A percentile compares a stretch with the other conserved stretches of the same genome.
phyloP scores from a whole-genome alignment of 2,888 invertebrate species.

The Argyra leucocephala region DNA sequence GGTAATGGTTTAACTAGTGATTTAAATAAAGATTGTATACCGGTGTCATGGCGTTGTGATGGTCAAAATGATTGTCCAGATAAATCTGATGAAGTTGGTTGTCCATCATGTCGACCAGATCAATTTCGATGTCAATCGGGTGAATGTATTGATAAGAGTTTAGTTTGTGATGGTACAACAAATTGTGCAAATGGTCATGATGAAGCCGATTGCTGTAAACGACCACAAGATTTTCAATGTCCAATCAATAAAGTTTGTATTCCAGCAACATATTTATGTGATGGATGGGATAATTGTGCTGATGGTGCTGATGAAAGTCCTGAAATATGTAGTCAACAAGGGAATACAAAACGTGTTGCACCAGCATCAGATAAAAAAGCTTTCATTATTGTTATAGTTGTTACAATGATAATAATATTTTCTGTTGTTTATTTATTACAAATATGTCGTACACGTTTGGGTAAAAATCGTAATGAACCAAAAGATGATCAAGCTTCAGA shows the following conservation, averaged over 20 bases:
- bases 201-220: slow-evolving; percentile 58
- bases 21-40: slow-evolving; percentile 57
- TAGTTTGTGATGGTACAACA: slow-evolving; percentile 54
- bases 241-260: slow-evolving; percentile 66
- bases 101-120: slow-evolving; percentile 59
- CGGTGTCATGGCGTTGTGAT: slow-evolving; percentile 60
- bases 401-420: slow-evolving; percentile 49
- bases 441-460: slow-evolving; percentile 47
- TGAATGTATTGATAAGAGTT: slow-evolving; percentile 52
- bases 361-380: slow-evolving; percentile 46
- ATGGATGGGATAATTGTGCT: slow-evolving; percentile 66
- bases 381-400: slow-evolving; percentile 50
- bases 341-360: slow-evolving; percentile 43
- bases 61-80: slow-evolving; percentile 74
- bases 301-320: slow-evolving; percentile 72
- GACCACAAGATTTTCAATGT: slow-evolving; percentile 56
- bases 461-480: slow-evolving; percentile 47
- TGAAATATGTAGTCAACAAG: slow-evolving; percentile 49
- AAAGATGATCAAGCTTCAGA: slow-evolving; percentile 57
- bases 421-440: slow-evolving; percentile 48
- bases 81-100: slow-evolving; percentile 68
- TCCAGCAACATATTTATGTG: slow-evolving; percentile 57
- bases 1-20: slow-evolving; percentile 36
- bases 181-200: slow-evolving; percentile 62
- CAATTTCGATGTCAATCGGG: slow-evolving; percentile 53